Conservation (phyloP, 2,113 vertebrate species). For the Charina bottae region DNA sequence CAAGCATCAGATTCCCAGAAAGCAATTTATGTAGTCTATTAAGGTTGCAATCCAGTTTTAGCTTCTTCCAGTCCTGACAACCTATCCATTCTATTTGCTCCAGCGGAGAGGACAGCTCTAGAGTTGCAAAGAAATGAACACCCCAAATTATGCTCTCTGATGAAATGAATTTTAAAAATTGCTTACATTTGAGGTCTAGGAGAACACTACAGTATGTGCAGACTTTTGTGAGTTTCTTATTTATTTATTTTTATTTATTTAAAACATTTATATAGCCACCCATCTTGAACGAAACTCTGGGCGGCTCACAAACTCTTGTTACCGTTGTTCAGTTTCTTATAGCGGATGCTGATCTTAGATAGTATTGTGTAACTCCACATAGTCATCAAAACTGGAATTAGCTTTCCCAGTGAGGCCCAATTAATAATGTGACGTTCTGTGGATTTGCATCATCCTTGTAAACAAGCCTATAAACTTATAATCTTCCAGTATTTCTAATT, state of each 20-base stretch:
- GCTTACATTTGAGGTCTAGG: not conserved
- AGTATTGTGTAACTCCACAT: not conserved
- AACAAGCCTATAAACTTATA: not conserved
- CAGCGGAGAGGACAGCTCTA: not conserved
- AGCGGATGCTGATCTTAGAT: not conserved
- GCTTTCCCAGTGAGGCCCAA: not conserved
- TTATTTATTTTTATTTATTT: not conserved
- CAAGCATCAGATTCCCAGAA: not conserved
- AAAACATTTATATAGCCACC: not conserved
- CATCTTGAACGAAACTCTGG: not conserved
- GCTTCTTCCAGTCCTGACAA: not conserved
- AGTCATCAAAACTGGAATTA: not conserved
- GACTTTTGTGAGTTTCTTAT: not conserved
- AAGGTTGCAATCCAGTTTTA: not conserved
- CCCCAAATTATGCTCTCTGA: not conserved
- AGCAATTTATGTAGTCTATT: not conserved
- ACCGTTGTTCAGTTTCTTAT: not conserved
- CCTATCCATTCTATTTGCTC: not conserved
- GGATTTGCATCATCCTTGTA: not conserved
- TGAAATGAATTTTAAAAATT: not conserved
- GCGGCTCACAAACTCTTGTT: not conserved
- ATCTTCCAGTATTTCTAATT: not conserved
- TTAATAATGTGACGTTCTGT: not conserved
- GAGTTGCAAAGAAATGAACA: not conserved
- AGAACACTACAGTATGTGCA: not conserved